A percentile compares a stretch with the other conserved stretches of the same genome.
phyloP scores from a whole-genome alignment of 2,113 vertebrate species.

The Glaucidium brasilianum region DNA sequence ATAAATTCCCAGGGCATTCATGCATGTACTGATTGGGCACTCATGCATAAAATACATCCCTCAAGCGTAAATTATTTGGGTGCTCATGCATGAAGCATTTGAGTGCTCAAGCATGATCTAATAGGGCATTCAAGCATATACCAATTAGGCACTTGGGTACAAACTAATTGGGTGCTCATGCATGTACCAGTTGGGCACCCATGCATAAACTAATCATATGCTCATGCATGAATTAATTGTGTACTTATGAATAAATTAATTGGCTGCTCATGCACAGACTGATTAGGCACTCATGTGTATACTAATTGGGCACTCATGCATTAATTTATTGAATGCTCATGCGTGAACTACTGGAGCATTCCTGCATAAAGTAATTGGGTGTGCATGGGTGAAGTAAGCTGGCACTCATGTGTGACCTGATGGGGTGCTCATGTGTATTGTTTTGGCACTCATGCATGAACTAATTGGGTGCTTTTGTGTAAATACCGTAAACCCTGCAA shows the following conservation, averaged over 20 bases:
- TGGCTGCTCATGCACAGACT: not conserved
- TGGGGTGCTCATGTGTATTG: not conserved
- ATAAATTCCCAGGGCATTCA: not conserved
- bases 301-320: not conserved
- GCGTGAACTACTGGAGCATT: not conserved
- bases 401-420: not conserved
- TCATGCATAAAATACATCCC: not conserved
- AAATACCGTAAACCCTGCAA: slow-evolving; percentile 2
- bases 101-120: not conserved
- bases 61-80: not conserved
- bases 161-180: not conserved
- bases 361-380: not conserved
- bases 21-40: not conserved
- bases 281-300: not conserved
- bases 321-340: not conserved
- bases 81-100: not conserved
- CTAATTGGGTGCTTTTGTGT: not conserved
- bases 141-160: not conserved
- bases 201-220: not conserved
- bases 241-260: not conserved
- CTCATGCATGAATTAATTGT: not conserved
- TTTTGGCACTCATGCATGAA: not conserved
- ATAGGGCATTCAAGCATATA: not conserved
- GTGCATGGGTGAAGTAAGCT: not conserved
- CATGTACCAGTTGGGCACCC: not conserved